Conservation (phyloP, 2,888 invertebrate genomes). For the Copidosoma aretas region DNA sequence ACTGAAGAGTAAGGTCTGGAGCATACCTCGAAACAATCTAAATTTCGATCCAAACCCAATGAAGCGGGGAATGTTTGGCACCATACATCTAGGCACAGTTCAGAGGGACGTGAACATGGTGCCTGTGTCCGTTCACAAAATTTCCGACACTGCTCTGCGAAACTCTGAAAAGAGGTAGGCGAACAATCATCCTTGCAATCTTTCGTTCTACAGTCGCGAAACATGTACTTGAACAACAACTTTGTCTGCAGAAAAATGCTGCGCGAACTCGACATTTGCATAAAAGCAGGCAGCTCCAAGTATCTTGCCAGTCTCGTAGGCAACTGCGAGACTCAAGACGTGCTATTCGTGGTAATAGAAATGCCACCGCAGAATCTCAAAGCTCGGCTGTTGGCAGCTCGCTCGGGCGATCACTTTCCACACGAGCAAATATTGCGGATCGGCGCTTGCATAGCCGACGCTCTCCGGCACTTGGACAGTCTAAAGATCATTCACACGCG, state of each 20-base stretch:
- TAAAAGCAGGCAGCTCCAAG: conserved; percentile 73
- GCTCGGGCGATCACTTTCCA: conserved; percentile 56
- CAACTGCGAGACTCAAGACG: conserved; percentile 79
- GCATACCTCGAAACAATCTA: conserved; percentile 74
- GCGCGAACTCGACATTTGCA: conserved; percentile 75
- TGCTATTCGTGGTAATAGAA: conserved; percentile 77
- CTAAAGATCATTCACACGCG: conserved; percentile 74
- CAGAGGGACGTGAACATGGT: conserved; percentile 68
- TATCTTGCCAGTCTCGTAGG: conserved; percentile 79
- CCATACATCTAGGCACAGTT: conserved; percentile 75
- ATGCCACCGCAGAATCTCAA: conserved; percentile 74
- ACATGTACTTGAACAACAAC: neutral
- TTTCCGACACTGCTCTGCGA: conserved; percentile 67
- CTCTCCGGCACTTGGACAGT: conserved; percentile 62
- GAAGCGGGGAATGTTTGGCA: conserved; percentile 80
- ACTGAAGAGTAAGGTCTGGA: conserved; percentile 78
- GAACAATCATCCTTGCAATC: neutral
- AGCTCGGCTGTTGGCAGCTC: conserved; percentile 66
- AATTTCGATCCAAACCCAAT: conserved; percentile 75
- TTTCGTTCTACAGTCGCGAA: neutral
- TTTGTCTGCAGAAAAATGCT: conserved; percentile 64
- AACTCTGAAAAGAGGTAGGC: conserved; percentile 64
- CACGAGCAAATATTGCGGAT: conserved; percentile 57
- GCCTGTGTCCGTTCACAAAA: conserved; percentile 71
- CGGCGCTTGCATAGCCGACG: conserved; percentile 63